Evolutionary conservation across 2,113 vertebrate species (phyloP).

Genomic region (Myodes glareolus): DNA sequence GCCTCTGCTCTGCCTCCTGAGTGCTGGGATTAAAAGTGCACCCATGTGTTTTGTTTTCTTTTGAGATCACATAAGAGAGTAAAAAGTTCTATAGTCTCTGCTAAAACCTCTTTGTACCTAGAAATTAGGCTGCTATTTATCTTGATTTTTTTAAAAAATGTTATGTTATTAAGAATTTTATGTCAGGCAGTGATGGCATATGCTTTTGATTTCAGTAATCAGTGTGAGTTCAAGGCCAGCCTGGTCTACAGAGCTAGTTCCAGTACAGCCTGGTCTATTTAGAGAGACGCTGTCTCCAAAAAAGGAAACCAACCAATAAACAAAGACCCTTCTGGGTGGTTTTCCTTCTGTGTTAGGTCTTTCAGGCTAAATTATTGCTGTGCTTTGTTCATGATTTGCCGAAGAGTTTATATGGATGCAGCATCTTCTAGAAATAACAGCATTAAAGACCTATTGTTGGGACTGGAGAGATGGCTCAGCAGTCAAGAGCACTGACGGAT

Average conservation of each 20-base stretch:
- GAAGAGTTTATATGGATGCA: neutral
- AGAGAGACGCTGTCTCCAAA: neutral
- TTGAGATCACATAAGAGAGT: neutral
- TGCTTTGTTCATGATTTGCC: neutral
- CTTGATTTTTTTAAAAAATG: neutral
- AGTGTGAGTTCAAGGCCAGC: neutral
- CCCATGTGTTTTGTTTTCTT: neutral
- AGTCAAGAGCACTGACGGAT: no score
- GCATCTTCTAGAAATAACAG: neutral
- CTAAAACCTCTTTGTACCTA: neutral
- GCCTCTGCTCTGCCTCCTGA: neutral
- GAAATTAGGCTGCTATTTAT: neutral
- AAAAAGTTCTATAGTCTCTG: neutral
- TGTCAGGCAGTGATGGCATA: neutral
- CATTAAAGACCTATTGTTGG: neutral
- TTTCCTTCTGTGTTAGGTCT: slow-evolving; percentile 7
- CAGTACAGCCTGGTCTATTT: neutral
- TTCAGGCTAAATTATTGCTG: neutral
- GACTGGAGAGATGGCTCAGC: no score
- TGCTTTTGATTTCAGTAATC: neutral
- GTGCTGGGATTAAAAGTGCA: neutral
- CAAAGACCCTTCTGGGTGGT: neutral
- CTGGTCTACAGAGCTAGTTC: neutral
- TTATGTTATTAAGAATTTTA: neutral
- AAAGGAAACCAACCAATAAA: neutral